Evolutionary conservation across 92 coral and sea anemone species (phyloP).

Genomic region (Epizoanthus illoricatus): DNA sequence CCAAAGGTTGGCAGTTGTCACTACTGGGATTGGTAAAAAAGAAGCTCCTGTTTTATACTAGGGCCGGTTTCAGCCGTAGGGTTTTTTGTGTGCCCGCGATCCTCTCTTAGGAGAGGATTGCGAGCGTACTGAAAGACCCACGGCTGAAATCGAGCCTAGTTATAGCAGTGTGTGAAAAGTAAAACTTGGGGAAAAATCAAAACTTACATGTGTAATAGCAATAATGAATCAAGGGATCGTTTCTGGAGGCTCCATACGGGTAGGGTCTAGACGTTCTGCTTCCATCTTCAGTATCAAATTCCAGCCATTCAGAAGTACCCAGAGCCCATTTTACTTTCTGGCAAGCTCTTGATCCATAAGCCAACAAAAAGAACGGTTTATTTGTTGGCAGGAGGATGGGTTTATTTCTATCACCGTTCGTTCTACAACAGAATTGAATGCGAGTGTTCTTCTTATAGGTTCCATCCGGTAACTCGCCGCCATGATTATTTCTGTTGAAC

Average conservation of each 20-base stretch:
- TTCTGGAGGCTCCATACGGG: neutral
- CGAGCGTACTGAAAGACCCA: too few species aligned
- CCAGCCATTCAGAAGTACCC: conserved; percentile 12
- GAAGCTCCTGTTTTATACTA: too few species aligned
- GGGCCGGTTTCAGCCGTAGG: too few species aligned
- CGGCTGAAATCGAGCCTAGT: too few species aligned
- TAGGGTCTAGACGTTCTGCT: neutral
- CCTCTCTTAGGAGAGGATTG: too few species aligned
- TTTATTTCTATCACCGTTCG: conserved; percentile 13
- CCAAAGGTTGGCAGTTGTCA: too few species aligned
- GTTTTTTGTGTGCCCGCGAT: too few species aligned
- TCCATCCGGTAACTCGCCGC: conserved; percentile 51
- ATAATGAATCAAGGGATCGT: neutral
- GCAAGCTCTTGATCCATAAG: conserved; percentile 40
- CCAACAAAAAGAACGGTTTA: conserved; percentile 51
- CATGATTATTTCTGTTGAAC: conserved; percentile 15
- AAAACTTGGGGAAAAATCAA: neutral
- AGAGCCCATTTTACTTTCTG: conserved; percentile 47
- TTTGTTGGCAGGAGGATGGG: conserved; percentile 53
- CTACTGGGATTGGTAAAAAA: too few species aligned
- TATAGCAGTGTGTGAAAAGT: too few species aligned
- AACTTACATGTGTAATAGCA: conserved; percentile 40
- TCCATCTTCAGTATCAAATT: conserved; percentile 14
- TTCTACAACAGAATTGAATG: conserved; percentile 50
- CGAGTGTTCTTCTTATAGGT: conserved; percentile 44